These are phyloP conservation scores for Ochropleura leucogaster DNA, from an alignment of 2,888 invertebrate species.

Conservation along the genomic window DNA sequence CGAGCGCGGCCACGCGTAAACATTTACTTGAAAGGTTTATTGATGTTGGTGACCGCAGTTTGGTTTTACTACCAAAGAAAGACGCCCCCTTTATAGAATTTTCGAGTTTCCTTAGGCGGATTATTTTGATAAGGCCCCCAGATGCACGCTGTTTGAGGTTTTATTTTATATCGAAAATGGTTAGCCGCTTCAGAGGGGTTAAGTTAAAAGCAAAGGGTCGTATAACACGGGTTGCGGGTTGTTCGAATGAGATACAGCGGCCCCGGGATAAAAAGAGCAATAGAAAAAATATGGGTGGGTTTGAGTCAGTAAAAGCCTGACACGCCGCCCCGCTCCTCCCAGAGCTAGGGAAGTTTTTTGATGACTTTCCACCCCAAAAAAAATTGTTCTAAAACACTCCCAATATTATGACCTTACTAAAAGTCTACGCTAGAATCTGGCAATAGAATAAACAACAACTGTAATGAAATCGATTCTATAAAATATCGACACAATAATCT, in stretches of 20 bases:
- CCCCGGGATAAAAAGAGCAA: too few species aligned
- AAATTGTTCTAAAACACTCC: too few species aligned
- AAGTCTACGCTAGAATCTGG: neutral
- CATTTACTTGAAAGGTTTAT: slow-evolving; percentile 88
- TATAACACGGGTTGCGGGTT: too few species aligned
- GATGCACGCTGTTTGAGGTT: slow-evolving; percentile 8
- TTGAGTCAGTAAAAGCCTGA: too few species aligned
- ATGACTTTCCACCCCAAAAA: too few species aligned
- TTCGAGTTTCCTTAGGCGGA: slow-evolving; percentile 63
- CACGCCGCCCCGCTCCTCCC: too few species aligned
- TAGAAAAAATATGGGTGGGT: too few species aligned
- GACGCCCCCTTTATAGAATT: slow-evolving; percentile 67
- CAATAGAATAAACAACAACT: slow-evolving; percentile 3
- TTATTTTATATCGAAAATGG: slow-evolving; percentile 41
- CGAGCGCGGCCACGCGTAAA: slow-evolving; percentile 83
- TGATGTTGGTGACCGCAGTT: slow-evolving; percentile 85
- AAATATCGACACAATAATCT: slow-evolving; percentile 9
- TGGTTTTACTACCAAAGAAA: slow-evolving; percentile 76
- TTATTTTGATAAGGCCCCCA: slow-evolving; percentile 63
- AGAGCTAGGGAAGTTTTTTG: too few species aligned
- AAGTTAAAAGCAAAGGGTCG: slow-evolving; percentile 1
- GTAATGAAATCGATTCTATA: slow-evolving; percentile 22
- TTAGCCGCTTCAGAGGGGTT: neutral
- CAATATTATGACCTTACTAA: neutral
- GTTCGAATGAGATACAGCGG: too few species aligned